Evolutionary conservation across 2,797 vertebrate species (phyloP), one percentile per base, ranked within the genome.

Genomic region (Sebastes iracundus): DNA sequence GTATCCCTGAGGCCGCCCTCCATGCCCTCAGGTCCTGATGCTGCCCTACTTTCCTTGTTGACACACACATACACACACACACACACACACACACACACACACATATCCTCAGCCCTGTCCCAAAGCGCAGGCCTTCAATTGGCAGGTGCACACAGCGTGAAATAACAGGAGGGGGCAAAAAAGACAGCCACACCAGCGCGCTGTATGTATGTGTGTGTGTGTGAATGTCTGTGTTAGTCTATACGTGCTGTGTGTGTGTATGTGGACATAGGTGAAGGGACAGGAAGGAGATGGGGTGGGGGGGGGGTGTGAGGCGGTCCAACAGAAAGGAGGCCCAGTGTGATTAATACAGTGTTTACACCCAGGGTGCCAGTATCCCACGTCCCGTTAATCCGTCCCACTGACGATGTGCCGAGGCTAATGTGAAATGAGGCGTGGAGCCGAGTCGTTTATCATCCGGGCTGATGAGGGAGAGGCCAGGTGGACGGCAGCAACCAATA

Each of bases 361-460:
- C 69, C 72, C 53, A 7, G 73, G 87, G 77, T 72, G 79, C 46
- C 64, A 59, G 77, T 62, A 46, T 78, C 65, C 69, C 81, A 66
- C 49, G 7, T 77, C 71, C 84, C 59, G 82, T 92, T 90, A 91
- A 93, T 93, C 91, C 80, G 86, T 84, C 86, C 78, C 52, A 30
- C 83, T 87, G 75, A 88, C 83, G 80, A 93, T 89, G 81, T 78
- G 78, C 89, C 72, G 77, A 88, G 82, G 67, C 87, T 89, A 83
- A 91, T 88, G 91, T 87, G 90, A 91, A 93, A 93, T 92, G 92
- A 93, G 89, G 91, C 91, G 69, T 88, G 85, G 82, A 90, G 87
- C 67, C 1, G 35, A 81, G 80, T 88, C 72, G 79, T 93, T 90
- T 79, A 84, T 89, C 75, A 90, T 72, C 59, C 0, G 7, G 72